phyloP scores from a whole-genome alignment of 2,888 invertebrate species.

The Morpho deidamia region DNA sequence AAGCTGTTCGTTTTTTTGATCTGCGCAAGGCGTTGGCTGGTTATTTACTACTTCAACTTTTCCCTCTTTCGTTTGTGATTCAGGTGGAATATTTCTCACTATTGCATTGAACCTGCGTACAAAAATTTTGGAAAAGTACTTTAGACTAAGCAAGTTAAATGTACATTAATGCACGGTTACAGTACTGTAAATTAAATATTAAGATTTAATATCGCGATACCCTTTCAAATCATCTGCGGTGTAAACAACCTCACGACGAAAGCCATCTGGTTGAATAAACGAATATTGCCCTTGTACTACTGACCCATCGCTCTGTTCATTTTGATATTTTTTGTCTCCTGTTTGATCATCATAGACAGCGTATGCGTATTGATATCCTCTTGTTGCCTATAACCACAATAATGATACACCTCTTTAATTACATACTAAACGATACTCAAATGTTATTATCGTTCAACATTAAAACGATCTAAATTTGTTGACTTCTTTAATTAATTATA shows the following conservation, averaged over 20 bases:
- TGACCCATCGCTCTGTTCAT: slow-evolving; percentile 72
- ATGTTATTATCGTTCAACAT: too few species aligned
- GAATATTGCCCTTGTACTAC: slow-evolving; percentile 74
- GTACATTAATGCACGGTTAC: background rate
- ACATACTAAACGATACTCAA: too few species aligned
- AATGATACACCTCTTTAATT: background rate
- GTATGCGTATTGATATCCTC: slow-evolving; percentile 68
- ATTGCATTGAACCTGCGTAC: slow-evolving; percentile 58
- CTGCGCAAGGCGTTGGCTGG: slow-evolving; percentile 36
- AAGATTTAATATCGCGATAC: slow-evolving; percentile 23
- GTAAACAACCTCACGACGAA: slow-evolving; percentile 72
- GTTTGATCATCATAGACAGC: slow-evolving; percentile 74
- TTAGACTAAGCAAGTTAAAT: background rate
- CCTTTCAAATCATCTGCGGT: slow-evolving; percentile 74
- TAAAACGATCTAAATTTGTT: too few species aligned
- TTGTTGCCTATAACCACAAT: slow-evolving; percentile 35
- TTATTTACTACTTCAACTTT: slow-evolving; percentile 18
- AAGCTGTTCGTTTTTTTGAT: slow-evolving; percentile 43
- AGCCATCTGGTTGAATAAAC: slow-evolving; percentile 75
- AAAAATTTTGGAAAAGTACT: background rate
- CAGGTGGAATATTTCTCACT: slow-evolving; percentile 54
- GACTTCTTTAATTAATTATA: too few species aligned
- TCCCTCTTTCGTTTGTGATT: slow-evolving; percentile 17
- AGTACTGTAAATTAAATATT: background rate
- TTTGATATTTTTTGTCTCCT: slow-evolving; percentile 74